Evolutionary conservation across 2,888 invertebrate genomes (phyloP), one percentile per base, ranked within the genome.

Genomic region (Phaedon cochleariae): DNA sequence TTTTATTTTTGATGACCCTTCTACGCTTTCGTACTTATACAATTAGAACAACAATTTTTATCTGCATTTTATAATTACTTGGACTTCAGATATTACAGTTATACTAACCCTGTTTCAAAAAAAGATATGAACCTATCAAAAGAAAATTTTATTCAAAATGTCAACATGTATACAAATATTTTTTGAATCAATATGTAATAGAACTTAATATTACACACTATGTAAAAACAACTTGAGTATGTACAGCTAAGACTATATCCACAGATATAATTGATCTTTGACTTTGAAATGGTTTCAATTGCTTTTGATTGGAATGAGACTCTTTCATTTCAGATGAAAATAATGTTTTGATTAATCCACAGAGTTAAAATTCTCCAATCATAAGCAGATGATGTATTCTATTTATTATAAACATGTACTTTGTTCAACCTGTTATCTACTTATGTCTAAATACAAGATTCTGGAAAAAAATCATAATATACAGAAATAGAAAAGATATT

Each of bases 101-200:
- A n/a, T n/a, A n/a, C n/a, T n/a, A n/a, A n/a, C n/a, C n/a, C n/a
- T n/a, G n/a, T n/a, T n/a, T n/a, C n/a, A n/a, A n/a, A n/a, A n/a
- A n/a, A n/a, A n/a, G n/a, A 26, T 26, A 26, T 26, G 26, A n/a
- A n/a, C n/a, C 2, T 57, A 57, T 57, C 57, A 57, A 57, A 57
- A 57, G 45, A 76, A 78, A 75, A 76, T 74, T 78, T 78, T 76
- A 76, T 77, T 75, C 52, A 68, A 74, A 78, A 76, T 59, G 70
- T 79, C 77, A 80, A 79, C 79, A 80, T 78, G 76, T 79, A 74
- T 79, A 80, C 79, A 79, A 79, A 77, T 70, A 73, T 73, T 68
- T 71, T 67, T 71, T 65, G 68, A 67, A 65, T 64, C 66, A 61
- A 71, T 66, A 48, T 69, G n/a, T 41, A 41, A 41, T 41, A 41